Evolutionary conservation across 1,140 invertebrate genomes (phyloP), one percentile per base, ranked within the genome.

Genomic region (Ips typographus): DNA sequence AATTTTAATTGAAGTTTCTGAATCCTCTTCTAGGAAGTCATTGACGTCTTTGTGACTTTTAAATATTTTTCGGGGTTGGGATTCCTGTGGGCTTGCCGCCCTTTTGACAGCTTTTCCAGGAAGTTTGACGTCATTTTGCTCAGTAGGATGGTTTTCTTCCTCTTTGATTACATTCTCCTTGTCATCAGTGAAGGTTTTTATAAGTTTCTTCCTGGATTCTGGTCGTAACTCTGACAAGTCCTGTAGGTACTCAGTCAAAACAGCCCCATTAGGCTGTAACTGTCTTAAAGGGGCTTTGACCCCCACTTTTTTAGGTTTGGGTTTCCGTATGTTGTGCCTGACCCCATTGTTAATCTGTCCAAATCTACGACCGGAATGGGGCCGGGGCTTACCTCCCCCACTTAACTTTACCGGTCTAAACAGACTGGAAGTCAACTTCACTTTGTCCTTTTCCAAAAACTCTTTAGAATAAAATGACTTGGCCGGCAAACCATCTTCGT

Each of bases 281-380:
- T 22, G 8, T 55, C 4, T 55, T 38, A 8, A n/a, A 6, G 52
- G 6, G 2, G 1, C 5, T 55, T 47, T 47, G 44, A 47, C 40
- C 4, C 38, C 40, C 4, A 70, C 40, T 65, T 81, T 81, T 72
- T 78, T 77, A n/a, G 75, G 71, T 79, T 84, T 85, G 1, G 84
- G 84, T 75, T 85, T 85, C 40, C 80, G 77, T 40, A 86, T 85
- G 63, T 80, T 83, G 72, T 86, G 85, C 69, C 79, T 77, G 0
- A 86, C 85, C 1, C 85, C 84, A 63, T 81, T 78, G 72, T 87
- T 87, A 40, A 87, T 86, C 71, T 85, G 80, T 0, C 85, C 85
- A 40, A 81, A 68, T 68, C 57, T 71, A 64, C 59, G 44, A 6
- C 22, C 44, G 22, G 6, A 22, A 22, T 22, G 22, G 22, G 22